Evolutionary conservation across 2,888 invertebrate genomes (phyloP).

Genomic region (Cryptocephalus primarius): DNA sequence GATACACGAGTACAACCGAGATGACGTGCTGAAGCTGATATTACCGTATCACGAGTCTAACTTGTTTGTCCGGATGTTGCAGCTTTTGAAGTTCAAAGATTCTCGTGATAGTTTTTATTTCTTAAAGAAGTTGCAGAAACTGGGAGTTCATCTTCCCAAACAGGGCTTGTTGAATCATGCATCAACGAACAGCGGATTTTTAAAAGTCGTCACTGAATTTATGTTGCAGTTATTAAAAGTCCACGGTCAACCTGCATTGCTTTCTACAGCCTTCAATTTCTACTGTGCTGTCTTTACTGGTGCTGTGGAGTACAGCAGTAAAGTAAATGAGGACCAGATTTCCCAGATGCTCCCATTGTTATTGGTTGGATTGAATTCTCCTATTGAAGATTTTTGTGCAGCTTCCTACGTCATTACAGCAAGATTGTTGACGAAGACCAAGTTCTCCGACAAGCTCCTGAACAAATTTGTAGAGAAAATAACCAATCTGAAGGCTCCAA

Average conservation of each 20-base stretch:
- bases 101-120: constrained; percentile 61
- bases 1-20: constrained; percentile 79
- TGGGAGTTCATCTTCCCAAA: constrained; percentile 64
- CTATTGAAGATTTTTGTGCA: constrained; percentile 58
- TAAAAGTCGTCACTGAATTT: constrained; percentile 51
- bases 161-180: constrained; percentile 63
- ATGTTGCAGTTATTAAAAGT: constrained; percentile 47
- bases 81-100: constrained; percentile 57
- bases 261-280: constrained; percentile 69
- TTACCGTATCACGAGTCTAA: constrained; percentile 91
- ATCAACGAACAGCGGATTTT: constrained; percentile 48
- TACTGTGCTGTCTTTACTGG: constrained; percentile 68
- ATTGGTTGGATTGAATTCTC: constrained; percentile 58
- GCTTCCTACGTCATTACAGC: constrained; percentile 64
- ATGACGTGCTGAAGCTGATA: constrained; percentile 67
- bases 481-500: constrained; percentile 38
- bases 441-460: constrained; percentile 45
- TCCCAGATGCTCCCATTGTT: constrained; percentile 59
- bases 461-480: constrained; percentile 50
- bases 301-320: constrained; percentile 47
- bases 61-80: constrained; percentile 73
- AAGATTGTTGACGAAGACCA: constrained; percentile 54
- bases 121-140: constrained; percentile 61
- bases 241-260: constrained; percentile 46
- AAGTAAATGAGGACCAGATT: constrained; percentile 48